phyloP scores from a whole-genome alignment of 2,888 invertebrate species.

The Prostheceraeus crozeri region DNA sequence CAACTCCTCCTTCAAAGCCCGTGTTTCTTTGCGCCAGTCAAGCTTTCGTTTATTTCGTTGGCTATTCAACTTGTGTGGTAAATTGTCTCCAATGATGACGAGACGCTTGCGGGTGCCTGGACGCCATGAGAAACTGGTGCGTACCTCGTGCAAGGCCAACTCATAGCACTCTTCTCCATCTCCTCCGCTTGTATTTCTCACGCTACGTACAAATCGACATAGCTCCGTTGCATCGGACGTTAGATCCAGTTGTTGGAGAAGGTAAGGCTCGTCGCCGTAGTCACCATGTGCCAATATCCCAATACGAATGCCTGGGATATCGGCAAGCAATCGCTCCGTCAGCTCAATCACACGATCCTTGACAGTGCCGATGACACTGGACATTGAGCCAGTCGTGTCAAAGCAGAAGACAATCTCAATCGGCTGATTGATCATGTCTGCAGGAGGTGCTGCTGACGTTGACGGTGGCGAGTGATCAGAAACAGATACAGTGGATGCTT shows the following conservation, averaged over 20 bases:
- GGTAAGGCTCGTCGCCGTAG: conserved; percentile 50
- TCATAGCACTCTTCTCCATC: conserved; percentile 52
- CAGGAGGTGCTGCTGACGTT: too few relatives aligned
- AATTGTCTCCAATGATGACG: conserved; percentile 50
- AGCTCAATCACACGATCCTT: conserved; percentile 46
- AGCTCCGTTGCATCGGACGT: conserved; percentile 45
- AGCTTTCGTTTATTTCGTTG: conserved; percentile 44
- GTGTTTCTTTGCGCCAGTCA: conserved; percentile 46
- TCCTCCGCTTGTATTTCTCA: conserved; percentile 47
- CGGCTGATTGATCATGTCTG: conserved; percentile 22
- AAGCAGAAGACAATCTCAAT: conserved; percentile 48
- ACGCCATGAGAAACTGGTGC: conserved; percentile 35
- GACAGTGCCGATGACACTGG: conserved; percentile 46
- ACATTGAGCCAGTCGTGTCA: conserved; percentile 51
- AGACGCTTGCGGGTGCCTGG: conserved; percentile 47
- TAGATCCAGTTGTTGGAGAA: conserved; percentile 48
- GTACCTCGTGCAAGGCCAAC: conserved; percentile 45
- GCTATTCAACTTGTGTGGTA: conserved; percentile 47
- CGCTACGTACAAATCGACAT: conserved; percentile 45
- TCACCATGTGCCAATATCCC: conserved; percentile 53
- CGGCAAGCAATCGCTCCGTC: conserved; percentile 48
- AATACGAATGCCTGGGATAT: conserved; percentile 49
- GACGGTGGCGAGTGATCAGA: too few relatives aligned
- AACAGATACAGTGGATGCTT: too few relatives aligned
- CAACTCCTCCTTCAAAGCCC: conserved; percentile 44